Conservation (phyloP, 2,113 vertebrate species). For the Cathartes aura region DNA sequence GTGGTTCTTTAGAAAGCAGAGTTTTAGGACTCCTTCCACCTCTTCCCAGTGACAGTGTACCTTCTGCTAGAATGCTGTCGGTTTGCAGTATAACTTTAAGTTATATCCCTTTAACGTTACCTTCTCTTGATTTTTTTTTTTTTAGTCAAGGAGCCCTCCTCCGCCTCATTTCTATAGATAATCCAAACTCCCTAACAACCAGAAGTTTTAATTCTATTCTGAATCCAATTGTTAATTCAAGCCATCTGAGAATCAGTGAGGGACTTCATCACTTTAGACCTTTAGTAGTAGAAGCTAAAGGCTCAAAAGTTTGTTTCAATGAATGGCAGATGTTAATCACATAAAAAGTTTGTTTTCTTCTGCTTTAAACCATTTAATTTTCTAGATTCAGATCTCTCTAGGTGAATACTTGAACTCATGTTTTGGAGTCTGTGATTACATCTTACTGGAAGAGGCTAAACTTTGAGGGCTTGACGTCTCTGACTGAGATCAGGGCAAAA, state of each 20-base stretch:
- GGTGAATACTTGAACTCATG: not conserved
- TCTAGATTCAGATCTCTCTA: not conserved
- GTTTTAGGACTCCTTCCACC: not conserved
- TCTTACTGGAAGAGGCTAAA: not conserved
- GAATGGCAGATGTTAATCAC: not conserved
- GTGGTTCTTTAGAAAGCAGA: not conserved
- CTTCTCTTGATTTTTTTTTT: not conserved
- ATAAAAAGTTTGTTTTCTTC: not conserved
- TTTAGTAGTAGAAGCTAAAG: not conserved
- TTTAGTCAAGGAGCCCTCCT: not conserved
- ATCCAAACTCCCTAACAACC: not conserved
- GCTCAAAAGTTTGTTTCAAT: not conserved
- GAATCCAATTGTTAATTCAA: not conserved
- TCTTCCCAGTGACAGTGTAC: not conserved
- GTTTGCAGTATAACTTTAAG: not conserved
- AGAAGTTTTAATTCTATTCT: not conserved
- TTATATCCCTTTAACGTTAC: not conserved
- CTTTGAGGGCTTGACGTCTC: not conserved
- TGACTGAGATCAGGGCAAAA: not conserved
- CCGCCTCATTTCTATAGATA: not conserved
- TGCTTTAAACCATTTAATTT: not conserved
- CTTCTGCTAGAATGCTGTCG: not conserved
- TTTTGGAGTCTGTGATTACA: not conserved
- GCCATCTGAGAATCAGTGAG: not conserved
- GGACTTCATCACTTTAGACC: not conserved